Conservation (phyloP, 2,888 invertebrate genomes). For the Epistrophe eligans region DNA sequence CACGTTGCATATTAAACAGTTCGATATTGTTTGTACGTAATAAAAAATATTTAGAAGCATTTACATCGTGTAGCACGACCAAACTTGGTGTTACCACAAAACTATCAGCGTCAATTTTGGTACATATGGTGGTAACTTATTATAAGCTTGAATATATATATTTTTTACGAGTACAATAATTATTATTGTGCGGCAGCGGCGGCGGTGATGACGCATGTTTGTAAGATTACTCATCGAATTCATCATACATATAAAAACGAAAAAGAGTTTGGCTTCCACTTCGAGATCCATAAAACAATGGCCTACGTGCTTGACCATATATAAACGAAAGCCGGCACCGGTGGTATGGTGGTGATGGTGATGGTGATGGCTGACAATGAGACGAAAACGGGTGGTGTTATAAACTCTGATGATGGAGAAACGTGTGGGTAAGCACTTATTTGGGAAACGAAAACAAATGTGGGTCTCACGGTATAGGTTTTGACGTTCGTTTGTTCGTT, state of each 20-base stretch:
- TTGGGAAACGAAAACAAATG: slow-evolving; percentile 69
- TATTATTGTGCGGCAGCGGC: neutral
- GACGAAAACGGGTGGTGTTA: slow-evolving; percentile 44
- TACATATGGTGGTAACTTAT: slow-evolving; percentile 64
- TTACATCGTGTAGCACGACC: slow-evolving; percentile 71
- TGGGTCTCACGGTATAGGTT: slow-evolving; percentile 59
- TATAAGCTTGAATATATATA: slow-evolving; percentile 19
- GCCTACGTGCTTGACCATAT: slow-evolving; percentile 72
- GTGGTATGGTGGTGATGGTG: neutral
- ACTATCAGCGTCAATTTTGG: slow-evolving; percentile 48
- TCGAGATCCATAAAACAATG: slow-evolving; percentile 56
- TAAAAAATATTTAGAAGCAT: slow-evolving; percentile 59
- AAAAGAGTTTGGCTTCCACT: slow-evolving; percentile 17
- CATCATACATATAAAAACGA: slow-evolving; percentile 22
- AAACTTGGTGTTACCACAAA: slow-evolving; percentile 66
- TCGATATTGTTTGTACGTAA: slow-evolving; percentile 34
- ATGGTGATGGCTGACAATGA: neutral
- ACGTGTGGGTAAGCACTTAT: slow-evolving; percentile 42
- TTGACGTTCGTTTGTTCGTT: slow-evolving; percentile 7
- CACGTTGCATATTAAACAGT: slow-evolving; percentile 65
- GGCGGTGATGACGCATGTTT: slow-evolving; percentile 61
- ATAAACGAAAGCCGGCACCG: neutral
- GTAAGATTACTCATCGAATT: slow-evolving; percentile 61
- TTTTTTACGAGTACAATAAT: slow-evolving; percentile 22
- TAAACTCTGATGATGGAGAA: neutral